Conservation (phyloP, 2,888 invertebrate genomes). For the Cheilosia grossa region DNA sequence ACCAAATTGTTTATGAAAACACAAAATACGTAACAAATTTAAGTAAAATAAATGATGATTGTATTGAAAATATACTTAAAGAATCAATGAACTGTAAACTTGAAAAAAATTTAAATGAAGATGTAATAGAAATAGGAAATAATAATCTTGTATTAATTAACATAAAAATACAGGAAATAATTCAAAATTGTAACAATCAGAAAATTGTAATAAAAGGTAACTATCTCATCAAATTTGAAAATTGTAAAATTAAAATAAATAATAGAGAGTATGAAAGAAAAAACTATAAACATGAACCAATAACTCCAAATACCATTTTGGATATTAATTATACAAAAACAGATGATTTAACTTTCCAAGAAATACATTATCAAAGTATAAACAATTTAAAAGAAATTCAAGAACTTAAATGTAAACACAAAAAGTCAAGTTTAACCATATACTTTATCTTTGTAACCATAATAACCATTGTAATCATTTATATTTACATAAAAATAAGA, state of each 20-base stretch:
- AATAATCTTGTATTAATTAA: constrained; percentile 12
- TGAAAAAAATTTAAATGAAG: background rate
- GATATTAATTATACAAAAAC: background rate
- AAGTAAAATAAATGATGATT: background rate
- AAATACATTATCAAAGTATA: constrained; percentile 16
- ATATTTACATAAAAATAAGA: constrained; percentile 15
- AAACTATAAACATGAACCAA: background rate
- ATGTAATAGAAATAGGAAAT: background rate
- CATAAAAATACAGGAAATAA: background rate
- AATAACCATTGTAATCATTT: constrained; percentile 10
- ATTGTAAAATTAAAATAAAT: background rate
- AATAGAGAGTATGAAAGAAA: background rate
- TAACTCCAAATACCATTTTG: background rate
- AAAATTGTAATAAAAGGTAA: constrained; percentile 13
- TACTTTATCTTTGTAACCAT: background rate
- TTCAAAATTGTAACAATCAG: constrained; percentile 19
- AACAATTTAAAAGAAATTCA: constrained; percentile 9
- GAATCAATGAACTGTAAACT: background rate
- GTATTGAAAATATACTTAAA: background rate
- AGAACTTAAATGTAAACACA: constrained; percentile 20
- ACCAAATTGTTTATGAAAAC: background rate
- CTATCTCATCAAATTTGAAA: constrained; percentile 11
- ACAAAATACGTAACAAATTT: background rate
- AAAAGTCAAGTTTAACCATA: constrained; percentile 18
- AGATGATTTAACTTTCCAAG: constrained; percentile 11